These are phyloP conservation scores for Thermophis baileyi DNA, from an alignment of 2,113 vertebrate species.

Conservation along the genomic window DNA sequence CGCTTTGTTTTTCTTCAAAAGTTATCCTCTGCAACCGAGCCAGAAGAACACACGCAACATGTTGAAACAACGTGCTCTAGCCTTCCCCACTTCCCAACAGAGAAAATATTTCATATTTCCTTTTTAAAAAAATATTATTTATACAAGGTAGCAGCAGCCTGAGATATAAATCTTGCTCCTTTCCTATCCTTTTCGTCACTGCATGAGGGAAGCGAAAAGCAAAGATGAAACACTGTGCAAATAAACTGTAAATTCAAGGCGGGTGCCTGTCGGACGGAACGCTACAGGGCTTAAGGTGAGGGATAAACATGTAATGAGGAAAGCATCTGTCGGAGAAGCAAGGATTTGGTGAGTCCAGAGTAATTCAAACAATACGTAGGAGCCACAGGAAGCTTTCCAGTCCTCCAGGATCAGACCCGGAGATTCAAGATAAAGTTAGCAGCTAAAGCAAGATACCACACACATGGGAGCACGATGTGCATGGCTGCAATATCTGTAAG, in stretches of 20 bases:
- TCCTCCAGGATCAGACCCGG: not conserved
- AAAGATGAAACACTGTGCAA: constrained; percentile 53
- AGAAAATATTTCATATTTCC: constrained; percentile 52
- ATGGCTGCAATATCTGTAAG: not conserved
- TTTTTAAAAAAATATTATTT: constrained; percentile 16
- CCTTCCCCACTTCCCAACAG: constrained; percentile 57
- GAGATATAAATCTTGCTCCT: constrained; percentile 51
- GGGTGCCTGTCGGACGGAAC: constrained; percentile 37
- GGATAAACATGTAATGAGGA: not conserved
- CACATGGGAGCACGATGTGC: not conserved
- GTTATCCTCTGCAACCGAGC: constrained; percentile 2
- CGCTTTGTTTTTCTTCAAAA: constrained; percentile 4
- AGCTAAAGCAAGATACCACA: not conserved
- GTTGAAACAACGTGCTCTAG: constrained; percentile 59
- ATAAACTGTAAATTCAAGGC: constrained; percentile 55
- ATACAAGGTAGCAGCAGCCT: constrained; percentile 37
- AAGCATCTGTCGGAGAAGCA: not conserved
- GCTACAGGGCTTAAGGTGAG: constrained; percentile 21
- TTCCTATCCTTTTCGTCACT: constrained; percentile 46
- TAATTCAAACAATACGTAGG: not conserved
- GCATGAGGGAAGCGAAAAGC: constrained; percentile 43
- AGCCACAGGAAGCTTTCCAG: not conserved
- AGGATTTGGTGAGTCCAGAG: not conserved
- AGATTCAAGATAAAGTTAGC: not conserved
- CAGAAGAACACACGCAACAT: constrained; percentile 21